Base-by-base conservation (phyloP, 2,888 invertebrate species). In the Holacanthella duospinosa region DNA sequence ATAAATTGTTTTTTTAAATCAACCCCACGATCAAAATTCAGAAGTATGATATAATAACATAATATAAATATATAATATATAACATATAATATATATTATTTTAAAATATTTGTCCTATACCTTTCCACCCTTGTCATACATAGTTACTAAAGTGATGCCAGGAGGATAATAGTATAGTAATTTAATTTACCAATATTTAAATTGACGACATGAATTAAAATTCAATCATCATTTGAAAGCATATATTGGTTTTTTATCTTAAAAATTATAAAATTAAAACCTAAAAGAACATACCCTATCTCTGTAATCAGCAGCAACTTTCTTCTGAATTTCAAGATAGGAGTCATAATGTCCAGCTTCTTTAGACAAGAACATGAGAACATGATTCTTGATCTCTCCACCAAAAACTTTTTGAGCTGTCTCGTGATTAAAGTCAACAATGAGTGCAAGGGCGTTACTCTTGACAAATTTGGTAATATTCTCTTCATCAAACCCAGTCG, bases 331-430 rank as follows among this genome's bases (percentile, higher is more conserved):
- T 19, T 88, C 88, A 44, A 89, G 79, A 75, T 86, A 83, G 75
- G 86, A 85, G 62, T 92, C 89, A 76, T 86, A 87, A 75, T 92
- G 88, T 61, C 90, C 91, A 72, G 84, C 85, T 77, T 87, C 86
- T 82, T 94, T 93, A 76, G 91, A 92, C 74, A 96, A 82, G 85
- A 99, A 99, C 76, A 99, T 80, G 68, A 99, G 83, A 72, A 96
- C 84, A 80, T 99, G 99, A 75, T 88, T 91, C 81, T 97, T 96
- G 80, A 99, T 90, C 66, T 93, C 91, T 73, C 97, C 97, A 61
- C 95, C 93, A 77, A 99, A 99, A 80, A 99, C 94, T 80, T 95
- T 95, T 77, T 92, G 89, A 16, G 99, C 97, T 29, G 93, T 94
- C 78, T 96, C 93, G 75, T 95, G 94, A 74, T 92, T 94, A 82